Evolutionary conservation across 2,888 invertebrate species (phyloP), one percentile per base, ranked within the genome.

Genomic region (Aphodius granarius): DNA sequence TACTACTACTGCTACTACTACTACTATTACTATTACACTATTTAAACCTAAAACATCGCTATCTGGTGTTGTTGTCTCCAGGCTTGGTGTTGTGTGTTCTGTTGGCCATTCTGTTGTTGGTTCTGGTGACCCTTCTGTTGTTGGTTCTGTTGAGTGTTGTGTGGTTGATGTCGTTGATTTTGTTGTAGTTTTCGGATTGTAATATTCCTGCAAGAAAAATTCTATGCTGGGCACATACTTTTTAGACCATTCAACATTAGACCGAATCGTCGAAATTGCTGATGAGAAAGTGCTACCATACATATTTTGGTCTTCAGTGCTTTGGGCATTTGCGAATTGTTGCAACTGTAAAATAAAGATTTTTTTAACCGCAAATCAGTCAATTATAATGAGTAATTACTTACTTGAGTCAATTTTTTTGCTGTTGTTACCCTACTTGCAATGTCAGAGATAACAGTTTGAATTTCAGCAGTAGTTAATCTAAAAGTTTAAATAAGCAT

Each of bases 401-500:
- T 43, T 75, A 75, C 71, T 66, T 66, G 62, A n/a, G 16, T 43
- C 19, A 63, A 22, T 19, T 66, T n/a, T 23, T 65, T 65, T 21
- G 15, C 17, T 15, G 75, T 71, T 0, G 71, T 64, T 19, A 75
- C n/a, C 18, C 72, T 22, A n/a, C 23, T 62, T 21, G 75, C 43
- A 13, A 75, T 65, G 21, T 65, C 75, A n/a, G 5, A 18, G 13
- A 75, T 4, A 22, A 75, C 5, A 5, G 71, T 23, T 22, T 0
- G 15, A 18, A 66, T 23, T 23, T 71, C 15, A 63, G 4, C 16
- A 2, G 2, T 15, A 13, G 72, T 17, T n/a, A 71, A 22, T 5
- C 71, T 66, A 23, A 18, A 71, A 71, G 18, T 5, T 63, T 71
- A 22, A 22, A 3, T 2, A 4, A 62, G 6, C 13, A 16, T 22